These are phyloP conservation scores for Okamejei kenojei DNA, from an alignment of 2,797 vertebrate species.

Conservation along the genomic window DNA sequence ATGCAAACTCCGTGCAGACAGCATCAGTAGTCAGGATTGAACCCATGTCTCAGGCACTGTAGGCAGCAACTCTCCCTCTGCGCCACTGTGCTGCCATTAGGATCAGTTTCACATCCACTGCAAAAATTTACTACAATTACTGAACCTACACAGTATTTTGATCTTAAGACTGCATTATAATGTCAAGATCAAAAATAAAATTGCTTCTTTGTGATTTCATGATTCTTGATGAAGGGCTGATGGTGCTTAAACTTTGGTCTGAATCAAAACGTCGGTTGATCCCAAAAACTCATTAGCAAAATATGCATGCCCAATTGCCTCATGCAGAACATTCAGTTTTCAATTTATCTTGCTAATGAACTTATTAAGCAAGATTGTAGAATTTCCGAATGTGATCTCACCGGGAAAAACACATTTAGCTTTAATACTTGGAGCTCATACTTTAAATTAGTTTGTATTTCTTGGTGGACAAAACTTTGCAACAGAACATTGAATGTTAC, in stretches of 20 bases:
- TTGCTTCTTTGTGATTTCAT: not conserved
- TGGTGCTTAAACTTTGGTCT: not conserved
- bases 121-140: not conserved
- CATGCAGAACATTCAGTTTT: not conserved
- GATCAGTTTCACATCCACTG: not conserved
- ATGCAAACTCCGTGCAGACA: too few species aligned
- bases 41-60: too few species aligned
- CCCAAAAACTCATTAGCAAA: not conserved
- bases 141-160: too few species aligned
- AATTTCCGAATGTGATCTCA: not conserved
- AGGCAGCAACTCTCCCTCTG: too few species aligned
- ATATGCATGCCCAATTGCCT: not conserved
- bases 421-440: not conserved
- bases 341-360: not conserved
- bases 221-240: not conserved
- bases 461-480: not conserved
- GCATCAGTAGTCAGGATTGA: too few species aligned
- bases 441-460: not conserved
- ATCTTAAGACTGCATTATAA: not conserved
- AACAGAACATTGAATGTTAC: not conserved
- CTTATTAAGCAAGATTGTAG: not conserved
- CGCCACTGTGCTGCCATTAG: too few species aligned
- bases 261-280: not conserved
- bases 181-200: too few species aligned
- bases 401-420: not conserved